phyloP scores from a whole-genome alignment of 1,140 invertebrate species.

The Chelonus insularis region DNA sequence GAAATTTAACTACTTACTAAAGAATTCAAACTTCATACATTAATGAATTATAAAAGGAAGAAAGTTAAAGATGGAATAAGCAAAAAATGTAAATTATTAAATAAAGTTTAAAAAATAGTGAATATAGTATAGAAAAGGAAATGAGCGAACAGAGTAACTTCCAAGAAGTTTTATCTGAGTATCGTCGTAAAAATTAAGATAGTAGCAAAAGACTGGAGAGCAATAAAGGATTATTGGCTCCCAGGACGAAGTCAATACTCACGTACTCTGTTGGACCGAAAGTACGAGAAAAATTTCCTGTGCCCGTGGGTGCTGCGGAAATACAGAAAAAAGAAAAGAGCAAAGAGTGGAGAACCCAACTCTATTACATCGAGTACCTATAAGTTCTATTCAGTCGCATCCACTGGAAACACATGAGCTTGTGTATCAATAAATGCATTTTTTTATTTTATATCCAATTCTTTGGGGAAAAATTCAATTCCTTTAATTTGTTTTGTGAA shows the following conservation, averaged over 20 bases:
- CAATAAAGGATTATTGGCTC: constrained; percentile 29
- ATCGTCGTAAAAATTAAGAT: constrained; percentile 27
- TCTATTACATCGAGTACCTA: not conserved
- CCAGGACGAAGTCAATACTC: constrained; percentile 13
- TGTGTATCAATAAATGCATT: not conserved
- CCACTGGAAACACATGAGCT: not conserved
- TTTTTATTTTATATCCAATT: not conserved
- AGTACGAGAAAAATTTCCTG: not conserved
- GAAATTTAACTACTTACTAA: too few relatives aligned
- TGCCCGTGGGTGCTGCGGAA: not conserved
- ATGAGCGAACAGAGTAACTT: constrained; percentile 14
- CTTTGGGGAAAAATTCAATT: too few relatives aligned
- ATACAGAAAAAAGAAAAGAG: not conserved
- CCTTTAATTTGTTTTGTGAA: too few relatives aligned
- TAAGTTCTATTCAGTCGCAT: not conserved
- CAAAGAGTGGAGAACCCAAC: not conserved
- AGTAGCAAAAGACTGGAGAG: constrained; percentile 1
- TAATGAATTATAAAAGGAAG: too few relatives aligned
- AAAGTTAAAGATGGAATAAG: too few relatives aligned
- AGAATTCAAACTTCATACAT: too few relatives aligned
- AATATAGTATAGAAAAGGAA: constrained; percentile 3
- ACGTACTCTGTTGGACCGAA: not conserved
- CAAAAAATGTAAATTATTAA: too few relatives aligned
- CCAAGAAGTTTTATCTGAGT: constrained; percentile 8
- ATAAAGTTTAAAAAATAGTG: not conserved